Evolutionary conservation across 2,797 vertebrate genomes (phyloP).

Genomic region (Chanos chanos): DNA sequence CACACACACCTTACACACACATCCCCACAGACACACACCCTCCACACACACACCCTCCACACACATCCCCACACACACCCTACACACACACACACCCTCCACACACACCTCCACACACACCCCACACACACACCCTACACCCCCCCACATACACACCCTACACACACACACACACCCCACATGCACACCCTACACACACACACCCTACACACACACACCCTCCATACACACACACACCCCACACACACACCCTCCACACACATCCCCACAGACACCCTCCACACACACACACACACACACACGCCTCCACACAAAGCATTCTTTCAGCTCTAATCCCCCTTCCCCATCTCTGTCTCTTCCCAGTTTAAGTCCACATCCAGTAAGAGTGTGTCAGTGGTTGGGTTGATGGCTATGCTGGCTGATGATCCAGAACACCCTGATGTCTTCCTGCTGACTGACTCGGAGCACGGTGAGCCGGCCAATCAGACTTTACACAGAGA

Average conservation of each 20-base stretch:
- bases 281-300: not conserved
- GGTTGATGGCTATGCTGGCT: conserved; percentile 98
- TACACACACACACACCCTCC: too few species aligned
- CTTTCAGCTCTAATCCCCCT: not conserved
- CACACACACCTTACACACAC: too few species aligned
- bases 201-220: too few species aligned
- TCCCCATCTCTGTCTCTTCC: conserved; percentile 7
- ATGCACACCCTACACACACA: not conserved
- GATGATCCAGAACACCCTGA: conserved; percentile 95
- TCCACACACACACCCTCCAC: too few species aligned
- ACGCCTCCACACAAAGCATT: not conserved
- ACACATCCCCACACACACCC: too few species aligned
- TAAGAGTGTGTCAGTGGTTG: conserved; percentile 88
- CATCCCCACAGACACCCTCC: not conserved
- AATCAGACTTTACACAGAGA: conserved; percentile 4
- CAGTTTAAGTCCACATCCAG: conserved; percentile 96
- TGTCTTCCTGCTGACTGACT: conserved; percentile 93
- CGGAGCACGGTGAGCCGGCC: conserved; percentile 83
- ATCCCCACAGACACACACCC: too few species aligned
- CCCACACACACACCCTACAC: too few species aligned
- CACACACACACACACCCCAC: too few species aligned
- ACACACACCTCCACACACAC: too few species aligned
- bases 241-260: not conserved
- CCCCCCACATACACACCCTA: conserved; percentile 61
- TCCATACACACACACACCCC: not conserved